Evolutionary conservation across 1,140 invertebrate species (phyloP), one percentile per base, ranked within the genome.

Genomic region (Geopemphigus sp.): DNA sequence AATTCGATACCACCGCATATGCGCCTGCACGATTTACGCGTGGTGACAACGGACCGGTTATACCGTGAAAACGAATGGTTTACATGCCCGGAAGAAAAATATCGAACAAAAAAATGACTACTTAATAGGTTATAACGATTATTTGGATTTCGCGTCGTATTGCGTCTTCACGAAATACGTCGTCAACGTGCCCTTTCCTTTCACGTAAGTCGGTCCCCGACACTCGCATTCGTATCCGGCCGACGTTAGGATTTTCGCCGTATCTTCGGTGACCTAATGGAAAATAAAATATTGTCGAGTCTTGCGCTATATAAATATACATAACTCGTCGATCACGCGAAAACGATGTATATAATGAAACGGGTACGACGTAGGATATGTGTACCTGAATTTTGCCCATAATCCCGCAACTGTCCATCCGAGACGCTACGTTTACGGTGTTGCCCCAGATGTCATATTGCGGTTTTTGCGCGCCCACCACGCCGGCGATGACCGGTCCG

Each of bases 361-460:
- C n/a, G n/a, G n/a, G n/a, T n/a, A n/a, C n/a, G n/a, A n/a, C n/a
- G n/a, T n/a, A n/a, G n/a, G n/a, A 19, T 29, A 8, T 10, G 8
- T 22, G 47, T 53, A 93, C 94, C 87, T 93, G 94, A 84, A 93
- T 90, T 47, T 90, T 88, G 32, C 94, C 94, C 89, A 96, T 94
- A 82, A 93, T 88, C 0, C 96, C 96, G 81, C 95, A 97, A 82
- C 95, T 96, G 85, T 98, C 96, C 96, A 98, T 98, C 45, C 97
- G 87, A 12, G 95, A 97, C 1, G 93, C 92, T 10, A 98, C 95
- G 85, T 99, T 98, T 0, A 98, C 97, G 0, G 96, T 96, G 85
- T 98, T 98, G 5, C 97, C 95, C 97, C 97, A 98, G 83, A 94
- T 98, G 83, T 98, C 97, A 86, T 98, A 98, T 84, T 98, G 96